Conservation (phyloP, 1,140 invertebrate genomes). For the Medauroidea extradentata region DNA sequence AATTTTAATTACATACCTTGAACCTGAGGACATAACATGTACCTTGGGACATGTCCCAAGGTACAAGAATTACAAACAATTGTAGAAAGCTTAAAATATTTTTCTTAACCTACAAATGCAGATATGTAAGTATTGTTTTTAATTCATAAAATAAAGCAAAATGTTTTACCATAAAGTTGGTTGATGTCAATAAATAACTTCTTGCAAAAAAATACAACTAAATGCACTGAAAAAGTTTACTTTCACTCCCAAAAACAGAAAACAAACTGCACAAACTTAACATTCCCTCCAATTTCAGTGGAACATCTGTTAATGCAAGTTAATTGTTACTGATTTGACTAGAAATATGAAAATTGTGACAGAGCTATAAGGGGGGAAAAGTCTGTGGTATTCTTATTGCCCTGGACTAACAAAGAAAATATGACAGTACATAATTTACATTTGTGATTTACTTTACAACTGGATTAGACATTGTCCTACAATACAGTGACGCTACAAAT, state of each 20-base stretch:
- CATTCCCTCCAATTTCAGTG: not conserved
- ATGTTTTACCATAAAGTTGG: not conserved
- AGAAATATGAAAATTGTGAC: no score
- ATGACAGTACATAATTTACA: no score
- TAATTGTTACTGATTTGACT: no score
- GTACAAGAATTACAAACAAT: not conserved
- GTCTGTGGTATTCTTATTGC: no score
- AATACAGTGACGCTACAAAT: no score
- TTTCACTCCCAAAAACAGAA: not conserved
- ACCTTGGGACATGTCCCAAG: not conserved
- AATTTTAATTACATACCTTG: not conserved
- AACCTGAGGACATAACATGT: not conserved
- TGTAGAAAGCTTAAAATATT: not conserved
- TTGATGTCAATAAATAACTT: not conserved
- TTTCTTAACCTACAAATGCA: not conserved
- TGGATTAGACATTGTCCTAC: no score
- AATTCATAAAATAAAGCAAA: not conserved
- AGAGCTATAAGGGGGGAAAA: no score
- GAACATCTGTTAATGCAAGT: not conserved
- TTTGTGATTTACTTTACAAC: no score
- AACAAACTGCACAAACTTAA: not conserved
- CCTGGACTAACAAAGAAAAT: no score
- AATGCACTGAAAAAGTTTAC: no score
- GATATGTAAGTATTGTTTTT: not conserved
- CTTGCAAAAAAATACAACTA: no score